A percentile compares a stretch with the other conserved stretches of the same genome.
phyloP scores from a whole-genome alignment of 2,113 vertebrate genomes.

The Actinemys pallida region DNA sequence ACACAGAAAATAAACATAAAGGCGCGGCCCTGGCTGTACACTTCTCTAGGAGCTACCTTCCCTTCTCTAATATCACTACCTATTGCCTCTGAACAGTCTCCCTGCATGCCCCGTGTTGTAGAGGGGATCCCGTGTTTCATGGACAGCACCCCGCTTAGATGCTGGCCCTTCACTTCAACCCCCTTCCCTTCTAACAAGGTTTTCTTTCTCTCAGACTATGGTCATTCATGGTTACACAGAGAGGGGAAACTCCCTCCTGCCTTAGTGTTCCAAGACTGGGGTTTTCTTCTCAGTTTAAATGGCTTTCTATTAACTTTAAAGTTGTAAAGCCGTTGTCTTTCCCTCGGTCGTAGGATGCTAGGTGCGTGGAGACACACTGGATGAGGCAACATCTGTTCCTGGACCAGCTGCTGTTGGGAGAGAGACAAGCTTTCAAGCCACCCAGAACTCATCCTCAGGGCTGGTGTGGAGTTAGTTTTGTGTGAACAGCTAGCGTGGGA shows the following conservation, averaged over 20 bases:
- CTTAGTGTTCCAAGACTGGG: not conserved
- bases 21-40: not conserved
- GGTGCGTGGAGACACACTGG: not conserved
- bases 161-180: not conserved
- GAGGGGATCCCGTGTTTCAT: not conserved
- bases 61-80: not conserved
- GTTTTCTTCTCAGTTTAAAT: not conserved
- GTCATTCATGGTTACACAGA: not conserved
- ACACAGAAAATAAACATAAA: not conserved
- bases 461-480: not conserved
- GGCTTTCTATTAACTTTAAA: not conserved
- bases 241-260: not conserved
- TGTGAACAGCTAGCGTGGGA: not conserved
- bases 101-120: not conserved
- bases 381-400: not conserved
- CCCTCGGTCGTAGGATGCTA: not conserved
- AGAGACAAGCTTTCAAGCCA: not conserved
- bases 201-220: not conserved
- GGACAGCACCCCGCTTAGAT: not conserved
- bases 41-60: not conserved
- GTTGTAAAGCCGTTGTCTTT: no score
- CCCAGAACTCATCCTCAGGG: not conserved
- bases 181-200: not conserved
- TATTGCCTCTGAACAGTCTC: not conserved
- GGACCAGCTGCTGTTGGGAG: not conserved